Percentiles rank a stretch among this genome's conserved stretches.
Evolutionary conservation across 2,113 vertebrate genomes (phyloP).

Genomic region (Heliornis fulica): DNA sequence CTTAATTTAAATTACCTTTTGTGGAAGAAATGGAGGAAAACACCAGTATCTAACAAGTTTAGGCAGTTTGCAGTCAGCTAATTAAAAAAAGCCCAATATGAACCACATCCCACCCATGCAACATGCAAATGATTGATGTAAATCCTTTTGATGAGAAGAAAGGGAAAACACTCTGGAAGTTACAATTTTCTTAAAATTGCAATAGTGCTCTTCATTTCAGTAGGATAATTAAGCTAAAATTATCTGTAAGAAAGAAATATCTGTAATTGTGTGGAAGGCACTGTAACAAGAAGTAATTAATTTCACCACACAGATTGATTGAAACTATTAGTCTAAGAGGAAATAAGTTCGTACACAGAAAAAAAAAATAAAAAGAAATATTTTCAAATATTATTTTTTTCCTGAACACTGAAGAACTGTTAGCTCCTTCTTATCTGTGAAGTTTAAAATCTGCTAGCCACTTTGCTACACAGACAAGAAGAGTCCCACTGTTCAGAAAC

Average conservation of each 20-base stretch:
- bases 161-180: not conserved
- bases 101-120: not conserved
- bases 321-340: not conserved
- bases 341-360: not conserved
- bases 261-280: not conserved
- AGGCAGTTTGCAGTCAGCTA: not conserved
- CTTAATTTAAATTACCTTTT: not conserved
- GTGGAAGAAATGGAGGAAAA: not conserved
- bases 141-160: not conserved
- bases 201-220: not conserved
- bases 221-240: not conserved
- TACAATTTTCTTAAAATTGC: not conserved
- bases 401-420: accelerated
- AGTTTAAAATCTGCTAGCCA: not conserved
- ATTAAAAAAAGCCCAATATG: not conserved
- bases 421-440: not conserved
- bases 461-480: not conserved
- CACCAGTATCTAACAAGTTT: not conserved
- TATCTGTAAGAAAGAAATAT: not conserved
- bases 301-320: not conserved
- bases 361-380: not conserved
- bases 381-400: not conserved
- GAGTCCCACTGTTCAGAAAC: not conserved
- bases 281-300: not conserved
- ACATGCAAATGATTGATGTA: accelerated